Evolutionary conservation across 1,140 invertebrate genomes (phyloP).

Genomic region (Drosophila repletoides): DNA sequence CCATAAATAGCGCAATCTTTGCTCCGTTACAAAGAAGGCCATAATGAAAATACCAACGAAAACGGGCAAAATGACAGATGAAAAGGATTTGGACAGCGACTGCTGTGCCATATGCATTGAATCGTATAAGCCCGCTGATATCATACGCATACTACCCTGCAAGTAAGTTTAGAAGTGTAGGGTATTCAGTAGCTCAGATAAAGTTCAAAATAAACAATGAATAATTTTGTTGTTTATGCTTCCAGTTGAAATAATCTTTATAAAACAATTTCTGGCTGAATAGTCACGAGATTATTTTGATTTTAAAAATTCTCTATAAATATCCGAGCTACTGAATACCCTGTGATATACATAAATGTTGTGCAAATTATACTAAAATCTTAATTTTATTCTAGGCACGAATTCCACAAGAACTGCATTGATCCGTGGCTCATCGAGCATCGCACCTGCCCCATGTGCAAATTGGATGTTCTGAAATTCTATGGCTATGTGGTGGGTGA

Average conservation of each 20-base stretch:
- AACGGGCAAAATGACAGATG: constrained; percentile 89
- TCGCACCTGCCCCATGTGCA: constrained; percentile 97
- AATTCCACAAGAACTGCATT: constrained; percentile 96
- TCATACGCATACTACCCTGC: constrained; percentile 93
- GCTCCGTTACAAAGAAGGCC: constrained; percentile 94
- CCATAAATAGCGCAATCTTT: constrained; percentile 88
- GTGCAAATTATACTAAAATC: no score
- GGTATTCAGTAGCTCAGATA: neutral
- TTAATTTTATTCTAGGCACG: constrained; percentile 86
- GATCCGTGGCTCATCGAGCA: constrained; percentile 97
- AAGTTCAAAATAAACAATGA: no score
- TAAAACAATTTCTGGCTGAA: no score
- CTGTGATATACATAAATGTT: no score
- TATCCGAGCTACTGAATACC: no score
- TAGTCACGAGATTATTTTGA: no score
- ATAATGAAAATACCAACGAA: constrained; percentile 94
- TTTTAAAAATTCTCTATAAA: no score
- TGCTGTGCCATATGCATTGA: constrained; percentile 97
- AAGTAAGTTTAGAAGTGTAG: constrained; percentile 84
- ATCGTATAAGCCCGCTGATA: constrained; percentile 91
- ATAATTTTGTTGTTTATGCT: no score
- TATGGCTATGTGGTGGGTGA: constrained; percentile 92
- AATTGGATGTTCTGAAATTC: constrained; percentile 96
- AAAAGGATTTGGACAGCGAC: constrained; percentile 92
- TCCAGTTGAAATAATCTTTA: no score